A percentile compares a stretch with the other conserved stretches of the same genome.
phyloP scores from a whole-genome alignment of 2,888 invertebrate genomes.

The Julus scandinavius region DNA sequence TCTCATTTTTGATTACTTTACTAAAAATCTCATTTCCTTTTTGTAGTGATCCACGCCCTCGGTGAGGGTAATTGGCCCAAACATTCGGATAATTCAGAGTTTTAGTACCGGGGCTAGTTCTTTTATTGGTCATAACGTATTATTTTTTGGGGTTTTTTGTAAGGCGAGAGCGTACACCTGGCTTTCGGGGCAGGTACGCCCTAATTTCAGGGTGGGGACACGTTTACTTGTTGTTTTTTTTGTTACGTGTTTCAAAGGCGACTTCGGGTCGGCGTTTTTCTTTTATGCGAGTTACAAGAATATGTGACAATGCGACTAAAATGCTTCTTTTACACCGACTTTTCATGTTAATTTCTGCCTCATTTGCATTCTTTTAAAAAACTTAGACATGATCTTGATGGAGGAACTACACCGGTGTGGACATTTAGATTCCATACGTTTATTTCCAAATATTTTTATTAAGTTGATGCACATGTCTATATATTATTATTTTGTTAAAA shows the following conservation, averaged over 20 bases:
- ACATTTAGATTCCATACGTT: too few species aligned
- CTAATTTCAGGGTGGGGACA: slow-evolving; percentile 49
- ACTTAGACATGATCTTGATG: too few species aligned
- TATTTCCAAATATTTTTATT: too few species aligned
- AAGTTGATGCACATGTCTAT: too few species aligned
- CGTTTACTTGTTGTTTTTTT: not conserved
- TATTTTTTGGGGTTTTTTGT: not conserved
- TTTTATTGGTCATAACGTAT: slow-evolving; percentile 48
- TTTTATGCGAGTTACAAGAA: not conserved
- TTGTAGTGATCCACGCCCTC: slow-evolving; percentile 45
- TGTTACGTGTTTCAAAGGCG: slow-evolving; percentile 11
- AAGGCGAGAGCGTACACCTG: not conserved
- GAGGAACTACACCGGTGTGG: too few species aligned
- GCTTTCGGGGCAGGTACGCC: slow-evolving; percentile 43
- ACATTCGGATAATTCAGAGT: slow-evolving; percentile 36
- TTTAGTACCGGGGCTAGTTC: slow-evolving; percentile 13
- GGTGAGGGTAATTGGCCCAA: slow-evolving; percentile 19
- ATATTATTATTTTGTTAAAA: not conserved
- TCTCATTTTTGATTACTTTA: slow-evolving; percentile 37
- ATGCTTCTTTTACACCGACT: too few species aligned
- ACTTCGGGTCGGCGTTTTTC: not conserved
- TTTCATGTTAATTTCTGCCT: too few species aligned
- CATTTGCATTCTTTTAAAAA: too few species aligned
- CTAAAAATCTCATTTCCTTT: slow-evolving; percentile 49
- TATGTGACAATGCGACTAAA: too few species aligned